Conservation (phyloP, 2,113 vertebrate species). For the Albula glossodonta region DNA sequence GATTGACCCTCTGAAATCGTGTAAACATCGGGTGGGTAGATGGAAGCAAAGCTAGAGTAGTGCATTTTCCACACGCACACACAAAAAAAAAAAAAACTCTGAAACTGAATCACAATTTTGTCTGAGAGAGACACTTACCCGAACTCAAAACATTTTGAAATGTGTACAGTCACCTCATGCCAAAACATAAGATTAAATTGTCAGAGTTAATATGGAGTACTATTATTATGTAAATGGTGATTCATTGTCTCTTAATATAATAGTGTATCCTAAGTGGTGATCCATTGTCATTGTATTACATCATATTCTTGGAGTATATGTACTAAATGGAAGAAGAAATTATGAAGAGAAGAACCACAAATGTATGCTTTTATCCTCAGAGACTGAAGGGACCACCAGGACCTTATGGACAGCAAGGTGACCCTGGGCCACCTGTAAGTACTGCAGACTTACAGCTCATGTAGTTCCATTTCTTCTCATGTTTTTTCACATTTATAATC, state of each 20-base stretch:
- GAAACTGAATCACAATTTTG: background rate
- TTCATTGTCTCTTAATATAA: background rate
- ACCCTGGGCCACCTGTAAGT: slow-evolving; percentile 65
- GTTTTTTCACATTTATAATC: background rate
- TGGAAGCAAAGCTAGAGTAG: background rate
- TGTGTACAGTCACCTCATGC: background rate
- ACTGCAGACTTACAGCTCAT: background rate
- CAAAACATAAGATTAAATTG: background rate
- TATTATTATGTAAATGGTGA: background rate
- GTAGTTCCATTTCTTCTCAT: background rate
- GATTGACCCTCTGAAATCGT: too few relatives aligned
- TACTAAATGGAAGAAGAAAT: background rate
- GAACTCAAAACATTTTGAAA: background rate
- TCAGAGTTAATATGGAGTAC: background rate
- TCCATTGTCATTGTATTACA: background rate
- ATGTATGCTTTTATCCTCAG: slow-evolving; percentile 44
- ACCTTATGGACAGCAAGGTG: slow-evolving; percentile 59
- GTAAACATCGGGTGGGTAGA: background rate
- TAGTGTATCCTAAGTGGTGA: background rate
- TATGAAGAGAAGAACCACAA: background rate
- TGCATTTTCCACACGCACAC: background rate
- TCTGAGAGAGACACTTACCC: background rate
- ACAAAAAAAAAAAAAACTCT: background rate
- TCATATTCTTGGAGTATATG: background rate
- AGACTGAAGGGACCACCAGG: slow-evolving; percentile 61